A percentile compares a stretch with the other conserved stretches of the same genome.
Evolutionary conservation across 2,797 vertebrate genomes (phyloP).

Genomic region (Hozukius guyotensis): DNA sequence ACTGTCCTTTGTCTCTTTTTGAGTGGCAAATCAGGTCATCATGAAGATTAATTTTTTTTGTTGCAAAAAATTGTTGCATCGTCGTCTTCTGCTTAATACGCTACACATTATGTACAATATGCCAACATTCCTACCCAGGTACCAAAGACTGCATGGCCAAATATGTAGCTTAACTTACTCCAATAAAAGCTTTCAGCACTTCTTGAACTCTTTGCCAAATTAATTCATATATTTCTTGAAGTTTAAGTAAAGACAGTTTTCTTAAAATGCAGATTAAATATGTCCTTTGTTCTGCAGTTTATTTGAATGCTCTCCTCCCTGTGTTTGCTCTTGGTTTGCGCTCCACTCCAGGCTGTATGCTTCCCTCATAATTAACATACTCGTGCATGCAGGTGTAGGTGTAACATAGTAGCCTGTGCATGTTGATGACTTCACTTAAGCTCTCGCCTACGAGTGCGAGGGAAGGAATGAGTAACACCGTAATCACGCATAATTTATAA

Average conservation of each 20-base stretch:
- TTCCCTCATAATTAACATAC: constrained; percentile 8
- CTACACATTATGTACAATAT: neutral
- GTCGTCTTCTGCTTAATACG: neutral
- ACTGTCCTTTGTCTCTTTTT: neutral
- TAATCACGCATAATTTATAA: constrained; percentile 14
- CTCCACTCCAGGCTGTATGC: constrained; percentile 39
- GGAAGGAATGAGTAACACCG: neutral
- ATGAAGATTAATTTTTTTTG: neutral
- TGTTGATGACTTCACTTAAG: constrained; percentile 15
- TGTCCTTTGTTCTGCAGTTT: neutral
- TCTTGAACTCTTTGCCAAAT: neutral
- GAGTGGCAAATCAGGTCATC: neutral
- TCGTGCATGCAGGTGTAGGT: constrained; percentile 51
- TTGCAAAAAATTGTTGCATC: neutral
- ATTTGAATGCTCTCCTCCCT: constrained; percentile 16
- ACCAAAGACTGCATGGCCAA: constrained; percentile 7
- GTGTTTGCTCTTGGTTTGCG: constrained; percentile 41
- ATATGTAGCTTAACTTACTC: neutral
- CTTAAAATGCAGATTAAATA: neutral
- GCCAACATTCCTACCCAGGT: neutral
- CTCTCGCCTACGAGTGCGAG: neutral
- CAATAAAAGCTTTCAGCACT: neutral
- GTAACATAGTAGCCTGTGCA: constrained; percentile 35
- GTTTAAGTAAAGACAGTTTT: neutral
- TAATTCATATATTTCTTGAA: neutral